Evolutionary conservation across 92 coral and sea anemone genomes (phyloP).

Genomic region (Phenganax subtilis): DNA sequence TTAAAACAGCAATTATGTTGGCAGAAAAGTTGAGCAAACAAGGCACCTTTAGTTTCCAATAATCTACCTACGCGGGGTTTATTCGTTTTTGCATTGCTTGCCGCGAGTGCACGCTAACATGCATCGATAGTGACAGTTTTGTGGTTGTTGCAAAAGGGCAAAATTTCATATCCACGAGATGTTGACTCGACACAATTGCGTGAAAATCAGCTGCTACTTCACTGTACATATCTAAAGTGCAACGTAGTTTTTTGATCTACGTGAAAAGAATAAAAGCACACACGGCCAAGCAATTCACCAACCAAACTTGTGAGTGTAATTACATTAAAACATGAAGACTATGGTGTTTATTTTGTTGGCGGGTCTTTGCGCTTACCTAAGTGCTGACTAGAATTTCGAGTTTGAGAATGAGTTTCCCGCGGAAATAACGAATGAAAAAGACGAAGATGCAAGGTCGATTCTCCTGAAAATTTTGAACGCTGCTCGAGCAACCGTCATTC

Average conservation of each 20-base stretch:
- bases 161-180: neutral
- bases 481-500: too few relatives aligned
- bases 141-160: neutral
- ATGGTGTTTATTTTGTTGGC: neutral
- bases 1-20: neutral
- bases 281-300: neutral
- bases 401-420: too few relatives aligned
- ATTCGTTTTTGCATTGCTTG: neutral
- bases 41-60: neutral
- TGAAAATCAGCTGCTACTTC: neutral
- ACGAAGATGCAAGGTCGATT: neutral
- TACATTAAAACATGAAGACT: constrained; percentile 2
- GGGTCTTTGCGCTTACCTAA: constrained; percentile 5
- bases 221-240: neutral
- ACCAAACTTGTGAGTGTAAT: neutral
- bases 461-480: too few relatives aligned
- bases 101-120: neutral
- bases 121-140: neutral
- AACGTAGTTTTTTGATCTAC: neutral
- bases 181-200: neutral
- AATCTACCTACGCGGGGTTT: neutral
- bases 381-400: neutral
- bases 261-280: neutral
- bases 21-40: neutral
- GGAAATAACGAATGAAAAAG: neutral